phyloP scores from a whole-genome alignment of 2,888 invertebrate genomes.

The Eristalis tenax region DNA sequence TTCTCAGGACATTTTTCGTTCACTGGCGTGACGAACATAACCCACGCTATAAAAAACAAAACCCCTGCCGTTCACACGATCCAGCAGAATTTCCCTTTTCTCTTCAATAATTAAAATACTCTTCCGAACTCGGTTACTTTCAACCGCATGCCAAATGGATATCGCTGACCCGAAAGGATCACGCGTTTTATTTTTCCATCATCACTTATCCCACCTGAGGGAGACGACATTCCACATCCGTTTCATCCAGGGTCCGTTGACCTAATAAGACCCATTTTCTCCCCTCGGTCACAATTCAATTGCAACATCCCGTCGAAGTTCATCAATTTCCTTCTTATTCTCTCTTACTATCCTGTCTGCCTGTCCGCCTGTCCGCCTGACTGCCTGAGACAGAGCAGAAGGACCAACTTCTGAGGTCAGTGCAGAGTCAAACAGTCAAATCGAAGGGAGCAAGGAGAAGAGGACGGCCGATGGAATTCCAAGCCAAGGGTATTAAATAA shows the following conservation, averaged over 20 bases:
- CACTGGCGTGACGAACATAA: too few relatives aligned
- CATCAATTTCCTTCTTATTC: slow-evolving; percentile 63
- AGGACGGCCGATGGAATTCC: slow-evolving; percentile 48
- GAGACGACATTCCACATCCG: slow-evolving; percentile 67
- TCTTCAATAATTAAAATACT: slow-evolving; percentile 51
- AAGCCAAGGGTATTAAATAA: slow-evolving; percentile 66
- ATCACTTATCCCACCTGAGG: slow-evolving; percentile 33
- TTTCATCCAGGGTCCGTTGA: slow-evolving; percentile 64
- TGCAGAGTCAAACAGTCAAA: slow-evolving; percentile 13
- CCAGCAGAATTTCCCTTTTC: not conserved
- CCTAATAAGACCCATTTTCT: slow-evolving; percentile 58
- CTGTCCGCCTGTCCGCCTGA: not conserved
- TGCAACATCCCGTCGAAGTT: slow-evolving; percentile 47
- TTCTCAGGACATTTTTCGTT: too few relatives aligned
- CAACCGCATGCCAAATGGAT: slow-evolving; percentile 21
- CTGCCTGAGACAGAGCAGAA: not conserved
- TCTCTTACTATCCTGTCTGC: slow-evolving; percentile 27
- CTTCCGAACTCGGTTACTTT: not conserved
- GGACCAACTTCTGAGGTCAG: slow-evolving; percentile 64
- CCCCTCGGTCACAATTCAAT: slow-evolving; percentile 32
- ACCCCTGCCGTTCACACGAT: not conserved
- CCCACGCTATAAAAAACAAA: not conserved
- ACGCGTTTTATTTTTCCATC: not conserved
- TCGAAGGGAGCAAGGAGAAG: slow-evolving; percentile 10
- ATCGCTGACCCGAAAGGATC: slow-evolving; percentile 31